Evolutionary conservation across 1,140 invertebrate species (phyloP), one percentile per base, ranked within the genome.

Genomic region (Hypsibius dujardini): DNA sequence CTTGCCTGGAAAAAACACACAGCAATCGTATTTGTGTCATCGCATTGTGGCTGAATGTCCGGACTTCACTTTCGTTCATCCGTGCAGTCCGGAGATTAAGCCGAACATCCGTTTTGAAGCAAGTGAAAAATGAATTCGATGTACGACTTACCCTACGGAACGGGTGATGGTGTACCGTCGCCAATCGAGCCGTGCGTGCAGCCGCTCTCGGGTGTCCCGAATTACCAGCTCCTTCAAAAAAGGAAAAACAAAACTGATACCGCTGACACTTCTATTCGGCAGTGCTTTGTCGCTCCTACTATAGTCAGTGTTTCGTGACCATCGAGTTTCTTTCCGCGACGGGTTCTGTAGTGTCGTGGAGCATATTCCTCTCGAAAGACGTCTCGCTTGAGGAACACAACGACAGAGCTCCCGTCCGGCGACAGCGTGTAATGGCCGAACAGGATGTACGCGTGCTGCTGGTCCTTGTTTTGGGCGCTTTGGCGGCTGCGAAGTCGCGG

Each of bases 151-250:
- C 62, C 62, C 62, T 14, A 42, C 45, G 3, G 3, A 3, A 12
- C 62, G 62, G 12, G 62, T 67, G 62, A 67, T 67, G 62, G 62
- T 14, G 42, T 67, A 67, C 62, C 42, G 12, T 42, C 42, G 7
- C 62, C 62, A 67, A 42, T 67, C 62, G 3, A 67, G 62, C 42
- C 62, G 7, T 7, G 12, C 62, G 42, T 67, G 62, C 7, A 67
- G 42, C 3, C 62, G 62, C 3, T 42, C 62, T 67, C 62, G 12
- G 7, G 7, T 14, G 42, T 42, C 42, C 7, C 62, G 62, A 67
- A 67, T 67, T 3, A 3, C 42, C 62, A 67, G 42, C 42, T 67
- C 62, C 62, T 67, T 12, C 7, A 3, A 42, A 67, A 67, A 56
- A n/a, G n/a, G n/a, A n/a, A 56, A 56, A 56, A 7, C 7, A 56